Evolutionary conservation across 2,113 vertebrate genomes (phyloP).

Genomic region (Haliaeetus leucogaster): DNA sequence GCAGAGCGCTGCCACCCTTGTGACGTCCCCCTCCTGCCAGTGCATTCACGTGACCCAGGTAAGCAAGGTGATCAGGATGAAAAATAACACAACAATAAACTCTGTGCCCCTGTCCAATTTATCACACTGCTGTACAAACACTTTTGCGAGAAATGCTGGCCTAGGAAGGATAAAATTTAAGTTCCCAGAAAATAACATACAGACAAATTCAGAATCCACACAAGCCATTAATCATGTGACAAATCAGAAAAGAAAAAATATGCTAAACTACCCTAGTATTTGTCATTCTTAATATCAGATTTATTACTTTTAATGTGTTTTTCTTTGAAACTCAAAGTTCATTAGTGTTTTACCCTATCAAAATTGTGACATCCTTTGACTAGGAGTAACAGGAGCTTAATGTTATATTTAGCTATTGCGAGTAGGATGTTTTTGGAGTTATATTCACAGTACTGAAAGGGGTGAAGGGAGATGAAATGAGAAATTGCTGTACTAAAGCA

Average conservation of each 20-base stretch:
- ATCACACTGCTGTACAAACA: background rate
- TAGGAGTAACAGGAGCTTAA: background rate
- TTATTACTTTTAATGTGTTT: background rate
- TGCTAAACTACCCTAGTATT: background rate
- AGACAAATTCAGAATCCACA: background rate
- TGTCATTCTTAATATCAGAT: background rate
- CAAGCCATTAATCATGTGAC: background rate
- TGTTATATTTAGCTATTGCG: background rate
- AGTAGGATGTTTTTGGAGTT: background rate
- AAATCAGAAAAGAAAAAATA: background rate
- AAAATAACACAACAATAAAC: background rate
- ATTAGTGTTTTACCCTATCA: background rate
- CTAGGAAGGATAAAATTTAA: background rate
- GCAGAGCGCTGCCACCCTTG: background rate
- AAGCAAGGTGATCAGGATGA: background rate
- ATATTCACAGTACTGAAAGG: background rate
- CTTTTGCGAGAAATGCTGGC: background rate
- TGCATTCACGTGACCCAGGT: rapidly evolving
- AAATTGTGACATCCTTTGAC: background rate
- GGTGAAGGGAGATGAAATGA: background rate
- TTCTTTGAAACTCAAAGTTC: background rate
- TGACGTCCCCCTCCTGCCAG: background rate
- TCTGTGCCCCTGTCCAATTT: background rate
- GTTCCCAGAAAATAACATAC: background rate
- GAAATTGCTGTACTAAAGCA: background rate